Evolutionary conservation across 2,888 invertebrate genomes (phyloP).

Genomic region (Drosophila helvetica): DNA sequence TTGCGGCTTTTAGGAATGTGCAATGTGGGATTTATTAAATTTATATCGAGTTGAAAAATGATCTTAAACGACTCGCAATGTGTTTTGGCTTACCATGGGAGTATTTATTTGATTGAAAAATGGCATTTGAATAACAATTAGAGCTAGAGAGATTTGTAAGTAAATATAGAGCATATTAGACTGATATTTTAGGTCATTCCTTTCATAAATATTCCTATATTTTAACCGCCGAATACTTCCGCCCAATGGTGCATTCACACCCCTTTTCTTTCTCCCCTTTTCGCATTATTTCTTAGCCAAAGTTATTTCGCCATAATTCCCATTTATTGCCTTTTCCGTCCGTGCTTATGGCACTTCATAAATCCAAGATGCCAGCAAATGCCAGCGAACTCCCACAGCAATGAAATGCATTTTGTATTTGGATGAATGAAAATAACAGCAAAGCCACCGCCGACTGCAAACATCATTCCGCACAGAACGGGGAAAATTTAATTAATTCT

Average conservation of each 20-base stretch:
- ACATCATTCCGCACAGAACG: constrained; percentile 26
- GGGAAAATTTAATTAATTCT: constrained; percentile 72
- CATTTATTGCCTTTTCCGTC: constrained; percentile 38
- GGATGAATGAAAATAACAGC: constrained; percentile 20
- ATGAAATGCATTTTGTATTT: constrained; percentile 38
- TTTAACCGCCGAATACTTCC: no score
- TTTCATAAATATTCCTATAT: no score
- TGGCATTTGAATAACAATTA: neutral
- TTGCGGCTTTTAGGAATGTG: neutral
- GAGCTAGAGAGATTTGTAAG: no score
- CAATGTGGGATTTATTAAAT: constrained; percentile 1
- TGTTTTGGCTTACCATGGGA: neutral
- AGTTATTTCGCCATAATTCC: constrained; percentile 21
- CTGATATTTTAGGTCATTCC: no score
- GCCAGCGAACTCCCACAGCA: constrained; percentile 7
- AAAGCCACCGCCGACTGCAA: constrained; percentile 3
- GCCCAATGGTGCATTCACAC: no score
- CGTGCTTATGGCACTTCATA: constrained; percentile 42
- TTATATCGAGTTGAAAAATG: constrained; percentile 4
- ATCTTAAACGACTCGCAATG: neutral
- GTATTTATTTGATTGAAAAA: neutral
- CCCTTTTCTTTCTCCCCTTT: no score
- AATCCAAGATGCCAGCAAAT: constrained; percentile 28
- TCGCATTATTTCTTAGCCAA: constrained; percentile 8
- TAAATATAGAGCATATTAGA: no score